Evolutionary conservation across 2,113 vertebrate genomes (phyloP), one percentile per base, ranked within the genome.

Genomic region (Condylura cristata): DNA sequence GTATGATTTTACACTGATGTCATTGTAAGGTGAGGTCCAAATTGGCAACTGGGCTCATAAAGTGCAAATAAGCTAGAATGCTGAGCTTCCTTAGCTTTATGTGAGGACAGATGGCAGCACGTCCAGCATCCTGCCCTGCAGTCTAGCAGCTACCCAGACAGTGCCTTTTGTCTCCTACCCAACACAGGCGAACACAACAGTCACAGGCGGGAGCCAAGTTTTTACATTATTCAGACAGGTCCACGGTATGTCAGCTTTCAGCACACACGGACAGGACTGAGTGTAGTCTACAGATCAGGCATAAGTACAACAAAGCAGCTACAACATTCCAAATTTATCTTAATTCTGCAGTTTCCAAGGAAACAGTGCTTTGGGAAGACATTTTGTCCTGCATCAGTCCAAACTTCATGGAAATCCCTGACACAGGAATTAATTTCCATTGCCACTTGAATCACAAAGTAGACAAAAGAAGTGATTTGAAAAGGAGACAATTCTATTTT

Each of bases 401-500:
- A 51, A 70, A n/a, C 26, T 58, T 83, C 26, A 58, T 86, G 71
- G 75, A 85, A 94, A 81, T 14, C 8, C 70, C 76, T 61, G 41
- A 82, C 44, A 74, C 26, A 44, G 65, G 30, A 39, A 53, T 68
- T 71, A 85, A 92, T 93, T 94, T 96, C 41, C 84, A 39, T 17
- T 68, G 37, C 48, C 20, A 53, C 20, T 91, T 90, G 80, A 87
- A 72, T 91, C 93, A 44, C 61, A 95, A 96, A 96, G 66, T 34
- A 94, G 30, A 71, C 4, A 6, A 6, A 88, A 63, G 80, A 74
- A 48, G 4, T 65, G 17, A 20, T 48, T 79, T 86, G 82, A 80
- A 6, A 3, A 48, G 75, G 70, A 51, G 8, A 86, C 8, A 84
- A 86, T 51, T 61, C 8, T 90, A 17, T 83, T 79, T 93, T 46